Percentiles rank a stretch among this genome's conserved stretches.
Conservation (phyloP, 2,797 vertebrate genomes). For the Artibeus lituratus region DNA sequence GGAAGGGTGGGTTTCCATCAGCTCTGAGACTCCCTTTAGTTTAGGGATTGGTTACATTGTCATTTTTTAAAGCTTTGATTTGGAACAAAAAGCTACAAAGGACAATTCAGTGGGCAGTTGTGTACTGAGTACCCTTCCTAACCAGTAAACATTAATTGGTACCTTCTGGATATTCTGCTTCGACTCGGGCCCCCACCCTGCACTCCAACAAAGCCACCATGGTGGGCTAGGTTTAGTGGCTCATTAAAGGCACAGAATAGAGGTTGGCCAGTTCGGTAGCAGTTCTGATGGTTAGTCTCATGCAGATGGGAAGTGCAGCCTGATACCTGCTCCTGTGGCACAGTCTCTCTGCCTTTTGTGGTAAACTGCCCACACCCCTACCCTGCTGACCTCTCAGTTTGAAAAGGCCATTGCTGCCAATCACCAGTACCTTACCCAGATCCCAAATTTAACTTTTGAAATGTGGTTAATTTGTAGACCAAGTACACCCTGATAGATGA, state of each 20-base stretch:
- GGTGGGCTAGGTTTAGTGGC: background rate
- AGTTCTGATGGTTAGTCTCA: fast-evolving
- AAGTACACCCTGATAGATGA: constrained; percentile 99
- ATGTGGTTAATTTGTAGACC: constrained; percentile 85
- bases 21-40: background rate
- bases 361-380: background rate
- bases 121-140: background rate
- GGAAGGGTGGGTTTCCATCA: background rate
- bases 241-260: fast-evolving
- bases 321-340: background rate
- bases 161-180: background rate
- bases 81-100: background rate
- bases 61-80: background rate
- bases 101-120: background rate
- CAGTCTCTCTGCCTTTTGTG: background rate
- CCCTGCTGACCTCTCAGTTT: background rate
- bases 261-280: background rate
- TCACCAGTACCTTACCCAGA: too few species aligned
- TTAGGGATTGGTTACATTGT: background rate
- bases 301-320: background rate
- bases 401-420: background rate
- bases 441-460: background rate
- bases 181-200: fast-evolving
- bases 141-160: background rate
- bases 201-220: fast-evolving